A percentile compares a stretch with the other conserved stretches of the same genome.
These are phyloP conservation scores for Teleopsis dalmanni DNA, from an alignment of 1,140 invertebrate species.

Conservation along the genomic window DNA sequence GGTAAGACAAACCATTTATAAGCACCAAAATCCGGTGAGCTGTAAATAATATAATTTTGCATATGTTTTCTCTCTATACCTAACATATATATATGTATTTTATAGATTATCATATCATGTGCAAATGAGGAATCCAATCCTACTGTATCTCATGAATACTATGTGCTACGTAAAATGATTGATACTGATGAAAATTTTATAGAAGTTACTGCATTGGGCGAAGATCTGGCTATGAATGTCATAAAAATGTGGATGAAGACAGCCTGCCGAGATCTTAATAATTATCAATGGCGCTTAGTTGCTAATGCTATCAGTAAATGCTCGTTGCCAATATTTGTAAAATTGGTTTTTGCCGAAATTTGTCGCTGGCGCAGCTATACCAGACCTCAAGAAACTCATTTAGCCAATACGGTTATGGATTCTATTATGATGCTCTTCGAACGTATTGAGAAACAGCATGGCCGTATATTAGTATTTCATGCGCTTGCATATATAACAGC, in stretches of 20 bases:
- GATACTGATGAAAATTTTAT: conserved; percentile 86
- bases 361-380: conserved; percentile 96
- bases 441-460: conserved; percentile 90
- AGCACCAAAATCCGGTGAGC: neutral
- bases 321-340: conserved; percentile 94
- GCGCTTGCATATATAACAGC: conserved; percentile 92
- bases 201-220: conserved; percentile 84
- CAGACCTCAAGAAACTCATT: conserved; percentile 80
- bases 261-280: conserved; percentile 78
- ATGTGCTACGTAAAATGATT: conserved; percentile 80
- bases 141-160: conserved; percentile 77
- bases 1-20: neutral
- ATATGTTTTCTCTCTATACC: neutral
- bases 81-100: neutral
- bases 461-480: conserved; percentile 85
- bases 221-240: conserved; percentile 88
- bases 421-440: conserved; percentile 96
- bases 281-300: conserved; percentile 92
- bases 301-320: conserved; percentile 89
- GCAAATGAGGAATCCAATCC: conserved; percentile 81
- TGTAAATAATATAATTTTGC: too few species aligned
- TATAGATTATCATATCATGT: conserved; percentile 81
- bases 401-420: conserved; percentile 93
- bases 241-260: conserved; percentile 91
- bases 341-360: conserved; percentile 93